A percentile compares a stretch with the other conserved stretches of the same genome.
These are phyloP conservation scores for Cerceris ruficornis DNA, from an alignment of 2,888 invertebrate species.

Conservation along the genomic window DNA sequence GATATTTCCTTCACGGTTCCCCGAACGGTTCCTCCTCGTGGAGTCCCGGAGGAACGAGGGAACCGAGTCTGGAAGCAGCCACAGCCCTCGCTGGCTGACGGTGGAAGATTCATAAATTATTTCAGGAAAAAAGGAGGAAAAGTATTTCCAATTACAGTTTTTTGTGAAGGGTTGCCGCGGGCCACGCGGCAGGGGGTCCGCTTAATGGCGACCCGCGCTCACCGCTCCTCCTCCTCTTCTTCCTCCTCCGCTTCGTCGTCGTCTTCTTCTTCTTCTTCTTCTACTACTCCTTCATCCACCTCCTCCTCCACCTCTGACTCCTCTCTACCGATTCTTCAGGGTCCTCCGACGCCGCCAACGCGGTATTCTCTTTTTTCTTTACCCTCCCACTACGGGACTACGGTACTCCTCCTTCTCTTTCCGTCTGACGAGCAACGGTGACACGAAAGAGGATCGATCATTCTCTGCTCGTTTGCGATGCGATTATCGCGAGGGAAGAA, in stretches of 20 bases:
- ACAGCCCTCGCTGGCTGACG: slow-evolving; percentile 63
- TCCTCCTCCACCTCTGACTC: slow-evolving; percentile 33
- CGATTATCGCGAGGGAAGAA: slow-evolving; percentile 16
- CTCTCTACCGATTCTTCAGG: slow-evolving; percentile 61
- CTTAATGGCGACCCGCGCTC: slow-evolving; percentile 81
- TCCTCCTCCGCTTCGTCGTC: slow-evolving; percentile 45
- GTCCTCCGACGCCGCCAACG: slow-evolving; percentile 68
- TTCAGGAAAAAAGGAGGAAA: slow-evolving; percentile 82
- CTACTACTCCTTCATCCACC: slow-evolving; percentile 41
- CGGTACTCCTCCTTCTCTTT: slow-evolving; percentile 39
- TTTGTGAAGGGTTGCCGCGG: slow-evolving; percentile 82
- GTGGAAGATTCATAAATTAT: slow-evolving; percentile 81
- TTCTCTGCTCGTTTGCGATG: slow-evolving; percentile 47
- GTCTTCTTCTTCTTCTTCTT: slow-evolving; percentile 31
- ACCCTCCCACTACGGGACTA: slow-evolving; percentile 51
- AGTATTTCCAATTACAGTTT: slow-evolving; percentile 82
- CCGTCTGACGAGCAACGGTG: slow-evolving; percentile 59
- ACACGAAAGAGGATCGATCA: slow-evolving; percentile 63
- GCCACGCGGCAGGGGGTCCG: slow-evolving; percentile 81
- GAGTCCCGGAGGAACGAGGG: slow-evolving; percentile 52
- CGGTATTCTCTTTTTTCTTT: slow-evolving; percentile 58
- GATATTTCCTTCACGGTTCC: slow-evolving; percentile 62
- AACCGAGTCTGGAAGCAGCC: slow-evolving; percentile 64
- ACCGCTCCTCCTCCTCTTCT: slow-evolving; percentile 73
- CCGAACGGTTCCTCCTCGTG: slow-evolving; percentile 55